A percentile compares a stretch with the other conserved stretches of the same genome.
These are phyloP conservation scores for Eugnorisma glareosa DNA, from an alignment of 2,888 invertebrate species.

Conservation along the genomic window DNA sequence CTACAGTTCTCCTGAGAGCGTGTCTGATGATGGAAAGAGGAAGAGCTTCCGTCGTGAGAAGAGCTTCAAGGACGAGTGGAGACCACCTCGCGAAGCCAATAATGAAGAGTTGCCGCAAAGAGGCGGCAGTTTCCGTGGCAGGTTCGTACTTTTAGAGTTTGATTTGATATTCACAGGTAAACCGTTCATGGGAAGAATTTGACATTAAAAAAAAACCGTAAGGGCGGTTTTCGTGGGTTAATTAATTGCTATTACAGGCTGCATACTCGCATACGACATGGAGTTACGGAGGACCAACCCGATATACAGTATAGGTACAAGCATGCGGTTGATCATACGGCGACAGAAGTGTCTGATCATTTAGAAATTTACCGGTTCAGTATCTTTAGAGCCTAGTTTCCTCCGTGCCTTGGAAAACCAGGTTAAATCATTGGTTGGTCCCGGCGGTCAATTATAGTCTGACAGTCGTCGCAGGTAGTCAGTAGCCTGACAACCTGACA, in stretches of 20 bases:
- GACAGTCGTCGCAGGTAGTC: background rate
- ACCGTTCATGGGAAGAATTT: background rate
- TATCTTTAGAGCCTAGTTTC: background rate
- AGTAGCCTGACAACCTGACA: background rate
- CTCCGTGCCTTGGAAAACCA: background rate
- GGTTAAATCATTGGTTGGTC: background rate
- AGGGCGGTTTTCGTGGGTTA: background rate
- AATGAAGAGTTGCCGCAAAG: constrained; percentile 82
- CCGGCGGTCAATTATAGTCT: background rate
- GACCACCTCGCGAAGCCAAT: constrained; percentile 75
- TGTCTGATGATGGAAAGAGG: constrained; percentile 78
- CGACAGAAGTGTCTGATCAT: background rate
- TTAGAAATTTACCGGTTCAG: background rate
- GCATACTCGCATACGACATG: background rate
- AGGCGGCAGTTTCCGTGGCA: constrained; percentile 83
- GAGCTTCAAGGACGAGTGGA: constrained; percentile 85
- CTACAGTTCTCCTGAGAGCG: constrained; percentile 85
- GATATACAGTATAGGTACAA: background rate
- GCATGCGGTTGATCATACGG: background rate
- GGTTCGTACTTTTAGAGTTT: constrained; percentile 69
- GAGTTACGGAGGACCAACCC: background rate
- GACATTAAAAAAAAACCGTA: background rate
- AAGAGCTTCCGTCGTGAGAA: constrained; percentile 82
- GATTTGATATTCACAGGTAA: background rate
- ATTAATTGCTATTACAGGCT: background rate